phyloP scores from a whole-genome alignment of 2,113 vertebrate genomes.

The Cyanoramphus novaezelandiae region DNA sequence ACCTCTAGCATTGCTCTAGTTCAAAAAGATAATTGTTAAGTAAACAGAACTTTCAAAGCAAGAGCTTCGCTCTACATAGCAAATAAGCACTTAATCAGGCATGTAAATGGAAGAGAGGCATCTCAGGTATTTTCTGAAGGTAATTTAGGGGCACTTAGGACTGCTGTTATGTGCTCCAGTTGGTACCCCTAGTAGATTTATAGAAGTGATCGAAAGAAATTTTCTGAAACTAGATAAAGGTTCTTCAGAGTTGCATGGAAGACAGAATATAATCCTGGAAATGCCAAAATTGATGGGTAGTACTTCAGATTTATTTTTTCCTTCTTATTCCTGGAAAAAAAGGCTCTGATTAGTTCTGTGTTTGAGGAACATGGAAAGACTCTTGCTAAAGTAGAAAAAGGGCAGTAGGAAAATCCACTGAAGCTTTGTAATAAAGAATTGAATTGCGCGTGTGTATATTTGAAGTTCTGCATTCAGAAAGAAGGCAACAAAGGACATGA shows the following conservation, averaged over 20 bases:
- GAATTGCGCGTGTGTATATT: neutral
- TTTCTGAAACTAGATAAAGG: neutral
- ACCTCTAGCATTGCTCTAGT: constrained; percentile 16
- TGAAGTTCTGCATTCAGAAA: neutral
- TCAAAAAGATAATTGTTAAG: constrained; percentile 57
- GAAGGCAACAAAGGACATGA: neutral
- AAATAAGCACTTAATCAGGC: constrained; percentile 55
- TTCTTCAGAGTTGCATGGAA: neutral
- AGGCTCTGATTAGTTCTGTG: neutral
- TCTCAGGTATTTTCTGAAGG: constrained; percentile 61
- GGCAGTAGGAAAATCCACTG: neutral
- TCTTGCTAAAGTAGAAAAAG: neutral
- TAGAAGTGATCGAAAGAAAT: neutral
- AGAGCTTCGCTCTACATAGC: constrained; percentile 42
- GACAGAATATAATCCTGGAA: neutral
- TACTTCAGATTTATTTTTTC: neutral
- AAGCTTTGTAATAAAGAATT: neutral
- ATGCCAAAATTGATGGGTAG: neutral
- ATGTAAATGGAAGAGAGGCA: constrained; percentile 48
- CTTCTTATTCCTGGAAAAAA: neutral
- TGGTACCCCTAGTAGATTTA: neutral
- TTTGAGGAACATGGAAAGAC: neutral
- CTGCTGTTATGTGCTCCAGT: neutral
- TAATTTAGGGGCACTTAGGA: constrained; percentile 31
- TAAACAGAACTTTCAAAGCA: constrained; percentile 50